Evolutionary conservation across 2,888 invertebrate genomes (phyloP), one percentile per base, ranked within the genome.

Genomic region (Eledone cirrhosa): DNA sequence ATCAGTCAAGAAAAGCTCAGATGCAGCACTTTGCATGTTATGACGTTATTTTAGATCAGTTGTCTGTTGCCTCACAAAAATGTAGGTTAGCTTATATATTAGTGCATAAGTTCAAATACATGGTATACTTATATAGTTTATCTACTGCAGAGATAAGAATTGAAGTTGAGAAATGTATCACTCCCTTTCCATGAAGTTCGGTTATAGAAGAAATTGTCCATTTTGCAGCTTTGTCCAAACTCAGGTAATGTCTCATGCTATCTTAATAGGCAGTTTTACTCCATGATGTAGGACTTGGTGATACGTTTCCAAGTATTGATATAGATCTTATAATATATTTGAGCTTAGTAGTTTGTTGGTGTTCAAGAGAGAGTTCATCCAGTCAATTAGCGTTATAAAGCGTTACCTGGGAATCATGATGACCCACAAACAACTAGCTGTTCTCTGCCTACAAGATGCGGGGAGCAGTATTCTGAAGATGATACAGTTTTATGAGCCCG

Each of bases 31-130:
- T 11, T 41, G 5, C 5, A 41, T 41, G 41, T 41, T n/a, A 16
- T 13, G 11, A 41, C 11, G 41, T 41, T n/a, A 16, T 13, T 65
- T 65, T 65, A 65, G 65, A 65, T 65, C 13, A 65, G 65, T 65
- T 41, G 11, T 41, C 41, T 41, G 41, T 41, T 41, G 11, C 11
- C 3, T 41, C 11, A 8, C 41, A 41, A 41, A 41, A 5, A 41
- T 41, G 5, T 2, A 41, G 41, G 3, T 8, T 41, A 8, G n/a
- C 7, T 3, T 65, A 65, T 27, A 3, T 0, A 22, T 65, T n/a
- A 65, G 65, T 65, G 65, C 27, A 65, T 65, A 65, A 4, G n/a
- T 65, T 65, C n/a, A 65, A 65, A 65, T 3, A n/a, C 19, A 65
- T 65, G n/a, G 24, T 65, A 24, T n/a, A 65, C 65, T 65, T 65